These are phyloP conservation scores for Bombus balteatus DNA, from an alignment of 1,140 invertebrate species.

Conservation along the genomic window DNA sequence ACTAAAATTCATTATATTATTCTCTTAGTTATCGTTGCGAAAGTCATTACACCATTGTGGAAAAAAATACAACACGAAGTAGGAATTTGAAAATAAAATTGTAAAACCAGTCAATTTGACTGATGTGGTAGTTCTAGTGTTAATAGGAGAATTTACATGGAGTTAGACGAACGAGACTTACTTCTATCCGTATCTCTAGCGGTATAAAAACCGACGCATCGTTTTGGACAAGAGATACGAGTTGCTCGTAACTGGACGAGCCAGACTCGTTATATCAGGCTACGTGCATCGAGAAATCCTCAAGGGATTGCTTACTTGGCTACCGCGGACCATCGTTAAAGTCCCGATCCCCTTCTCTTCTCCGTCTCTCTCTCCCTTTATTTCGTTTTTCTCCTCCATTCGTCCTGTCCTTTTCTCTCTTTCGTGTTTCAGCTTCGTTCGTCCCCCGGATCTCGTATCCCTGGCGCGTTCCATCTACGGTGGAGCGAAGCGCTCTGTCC, in stretches of 20 bases:
- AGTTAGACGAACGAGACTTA: too few relatives aligned
- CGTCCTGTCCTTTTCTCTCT: background rate
- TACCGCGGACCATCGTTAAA: slow-evolving; percentile 43
- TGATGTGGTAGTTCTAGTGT: accelerated
- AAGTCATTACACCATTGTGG: too few relatives aligned
- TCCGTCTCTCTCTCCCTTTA: background rate
- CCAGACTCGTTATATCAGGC: background rate
- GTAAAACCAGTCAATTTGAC: too few relatives aligned
- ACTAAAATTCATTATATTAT: too few relatives aligned
- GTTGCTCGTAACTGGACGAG: background rate
- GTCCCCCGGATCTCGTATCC: slow-evolving; percentile 3
- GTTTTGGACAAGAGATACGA: background rate
- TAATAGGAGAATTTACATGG: too few relatives aligned
- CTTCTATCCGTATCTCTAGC: too few relatives aligned
- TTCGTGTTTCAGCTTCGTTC: background rate
- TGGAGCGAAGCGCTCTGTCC: background rate
- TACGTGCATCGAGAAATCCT: slow-evolving; percentile 26
- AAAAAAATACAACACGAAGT: too few relatives aligned
- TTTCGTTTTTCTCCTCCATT: background rate
- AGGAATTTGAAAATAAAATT: too few relatives aligned
- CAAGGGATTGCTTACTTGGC: slow-evolving; percentile 22
- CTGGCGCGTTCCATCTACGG: slow-evolving; percentile 19
- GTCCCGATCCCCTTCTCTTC: background rate
- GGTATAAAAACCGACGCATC: too few relatives aligned
- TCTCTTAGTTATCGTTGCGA: too few relatives aligned